Conservation (phyloP, 2,113 vertebrate species). For the Nothocercus julius region DNA sequence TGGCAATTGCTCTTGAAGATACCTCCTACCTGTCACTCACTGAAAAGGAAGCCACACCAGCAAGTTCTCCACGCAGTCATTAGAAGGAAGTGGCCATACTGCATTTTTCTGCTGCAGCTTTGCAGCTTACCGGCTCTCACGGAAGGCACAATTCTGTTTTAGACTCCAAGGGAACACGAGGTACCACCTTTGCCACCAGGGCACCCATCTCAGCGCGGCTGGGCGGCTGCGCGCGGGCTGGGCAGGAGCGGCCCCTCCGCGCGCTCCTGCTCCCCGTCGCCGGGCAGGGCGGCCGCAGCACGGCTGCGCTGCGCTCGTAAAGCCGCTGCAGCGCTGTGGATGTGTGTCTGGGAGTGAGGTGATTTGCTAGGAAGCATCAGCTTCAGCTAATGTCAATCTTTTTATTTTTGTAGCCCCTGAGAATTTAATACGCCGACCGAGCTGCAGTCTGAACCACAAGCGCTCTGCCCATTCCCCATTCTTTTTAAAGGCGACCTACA, state of each 20-base stretch:
- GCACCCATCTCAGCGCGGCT: no score
- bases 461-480: not conserved
- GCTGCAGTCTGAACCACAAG: not conserved
- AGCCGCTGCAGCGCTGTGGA: not conserved
- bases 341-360: not conserved
- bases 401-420: not conserved
- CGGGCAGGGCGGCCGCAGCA: no score
- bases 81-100: not conserved
- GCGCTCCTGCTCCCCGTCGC: no score
- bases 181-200: not conserved
- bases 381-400: not conserved
- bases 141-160: not conserved
- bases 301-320: not conserved
- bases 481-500: not conserved
- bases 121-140: not conserved
- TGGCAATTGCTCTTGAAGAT: not conserved
- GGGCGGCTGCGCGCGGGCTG: no score
- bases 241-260: no score
- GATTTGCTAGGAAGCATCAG: not conserved
- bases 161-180: not conserved
- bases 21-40: not conserved
- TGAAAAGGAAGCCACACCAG: not conserved
- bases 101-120: not conserved
- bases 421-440: not conserved
- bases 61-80: rapidly evolving